Percentiles rank a stretch among this genome's conserved stretches.
These are phyloP conservation scores for Adrianichthys oophorus DNA, from an alignment of 2,797 vertebrate genomes.

Conservation along the genomic window DNA sequence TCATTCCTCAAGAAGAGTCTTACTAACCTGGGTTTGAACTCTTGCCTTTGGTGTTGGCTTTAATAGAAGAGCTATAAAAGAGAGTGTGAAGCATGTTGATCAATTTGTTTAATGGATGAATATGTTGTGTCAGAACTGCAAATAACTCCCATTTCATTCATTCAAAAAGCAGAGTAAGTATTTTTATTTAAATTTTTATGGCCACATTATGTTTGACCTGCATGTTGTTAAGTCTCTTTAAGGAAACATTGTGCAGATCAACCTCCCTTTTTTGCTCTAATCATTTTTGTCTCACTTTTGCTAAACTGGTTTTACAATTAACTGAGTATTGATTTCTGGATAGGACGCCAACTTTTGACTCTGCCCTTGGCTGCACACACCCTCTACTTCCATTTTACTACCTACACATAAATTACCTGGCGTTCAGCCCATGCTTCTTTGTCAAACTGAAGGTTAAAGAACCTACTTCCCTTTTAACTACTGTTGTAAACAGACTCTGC, in stretches of 20 bases:
- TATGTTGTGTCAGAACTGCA: not conserved
- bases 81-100: constrained; percentile 30
- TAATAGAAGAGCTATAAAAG: constrained; percentile 36
- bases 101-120: constrained; percentile 16
- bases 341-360: constrained; percentile 12
- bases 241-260: not conserved
- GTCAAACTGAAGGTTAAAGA: constrained; percentile 3
- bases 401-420: not conserved
- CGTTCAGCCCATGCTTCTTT: not conserved
- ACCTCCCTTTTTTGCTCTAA: too few relatives aligned
- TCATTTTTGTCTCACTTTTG: not conserved
- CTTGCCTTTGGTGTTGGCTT: constrained; percentile 42
- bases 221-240: not conserved
- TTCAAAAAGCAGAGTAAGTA: not conserved
- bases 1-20: constrained; percentile 12
- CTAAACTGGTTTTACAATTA: constrained; percentile 30
- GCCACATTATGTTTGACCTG: not conserved
- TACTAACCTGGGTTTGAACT: constrained; percentile 35
- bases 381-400: constrained; percentile 1
- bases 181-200: not conserved
- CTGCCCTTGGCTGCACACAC: constrained; percentile 21
- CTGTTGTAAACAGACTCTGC: not conserved
- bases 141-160: not conserved
- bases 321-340: constrained; percentile 31
- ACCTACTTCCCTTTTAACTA: not conserved